A percentile compares a stretch with the other conserved stretches of the same genome.
Conservation (phyloP, 2,113 vertebrate genomes). For the Mastomys coucha region DNA sequence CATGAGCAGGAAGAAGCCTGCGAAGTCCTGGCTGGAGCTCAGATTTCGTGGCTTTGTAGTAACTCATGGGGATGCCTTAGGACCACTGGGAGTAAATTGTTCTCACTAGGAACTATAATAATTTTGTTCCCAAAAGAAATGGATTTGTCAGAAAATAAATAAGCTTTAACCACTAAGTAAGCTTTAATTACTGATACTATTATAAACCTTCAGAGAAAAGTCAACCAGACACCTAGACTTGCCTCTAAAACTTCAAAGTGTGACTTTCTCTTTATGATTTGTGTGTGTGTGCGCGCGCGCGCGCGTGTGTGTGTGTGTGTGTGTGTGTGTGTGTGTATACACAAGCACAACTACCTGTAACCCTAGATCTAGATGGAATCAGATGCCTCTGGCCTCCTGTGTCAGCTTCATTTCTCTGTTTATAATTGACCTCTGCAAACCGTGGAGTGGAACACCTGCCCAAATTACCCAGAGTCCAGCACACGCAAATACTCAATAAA, state of each 20-base stretch:
- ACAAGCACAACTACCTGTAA: neutral
- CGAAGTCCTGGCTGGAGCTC: neutral
- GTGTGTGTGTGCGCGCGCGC: neutral
- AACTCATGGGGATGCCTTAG: conserved; percentile 58
- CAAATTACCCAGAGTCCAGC: neutral
- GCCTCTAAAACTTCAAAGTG: neutral
- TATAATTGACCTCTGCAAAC: neutral
- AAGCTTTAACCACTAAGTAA: conserved; percentile 74
- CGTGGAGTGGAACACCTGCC: neutral
- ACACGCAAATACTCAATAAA: neutral
- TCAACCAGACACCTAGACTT: neutral
- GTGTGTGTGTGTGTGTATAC: neutral
- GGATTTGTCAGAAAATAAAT: conserved; percentile 58
- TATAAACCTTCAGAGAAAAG: neutral
- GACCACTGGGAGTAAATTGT: conserved; percentile 5
- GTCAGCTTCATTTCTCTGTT: neutral
- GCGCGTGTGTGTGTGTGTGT: neutral
- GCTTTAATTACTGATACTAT: conserved; percentile 71
- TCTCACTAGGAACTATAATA: conserved; percentile 73
- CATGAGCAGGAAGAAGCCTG: neutral
- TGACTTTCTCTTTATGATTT: neutral
- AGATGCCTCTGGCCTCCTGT: neutral
- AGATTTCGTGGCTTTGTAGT: conserved; percentile 43
- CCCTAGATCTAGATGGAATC: neutral
- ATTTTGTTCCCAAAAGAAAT: conserved; percentile 34